These are phyloP conservation scores for Allobates femoralis DNA, from an alignment of 2,797 vertebrate species.

Conservation along the genomic window DNA sequence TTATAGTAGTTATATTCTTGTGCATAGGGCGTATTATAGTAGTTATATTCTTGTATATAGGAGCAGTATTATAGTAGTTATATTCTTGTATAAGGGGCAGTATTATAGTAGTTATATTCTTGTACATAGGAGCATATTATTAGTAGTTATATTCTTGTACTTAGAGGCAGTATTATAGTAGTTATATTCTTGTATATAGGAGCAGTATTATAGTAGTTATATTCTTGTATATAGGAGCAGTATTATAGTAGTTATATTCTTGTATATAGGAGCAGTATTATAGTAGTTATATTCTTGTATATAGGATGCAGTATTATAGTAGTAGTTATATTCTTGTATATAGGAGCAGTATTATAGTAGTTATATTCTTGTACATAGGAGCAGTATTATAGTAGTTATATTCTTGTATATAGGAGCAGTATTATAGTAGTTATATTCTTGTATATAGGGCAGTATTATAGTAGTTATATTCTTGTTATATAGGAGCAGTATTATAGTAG, in stretches of 20 bases:
- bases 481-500: too few relatives aligned
- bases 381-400: too few relatives aligned
- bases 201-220: constrained; percentile 5
- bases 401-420: too few relatives aligned
- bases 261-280: constrained; percentile 5
- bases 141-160: too few relatives aligned
- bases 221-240: constrained; percentile 1
- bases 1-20: constrained; percentile 4
- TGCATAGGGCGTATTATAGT: too few relatives aligned
- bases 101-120: too few relatives aligned
- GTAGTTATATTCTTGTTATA: too few relatives aligned
- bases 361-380: constrained; percentile 9
- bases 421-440: too few relatives aligned
- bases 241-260: constrained; percentile 14
- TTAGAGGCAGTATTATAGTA: background rate
- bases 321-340: constrained; percentile 9
- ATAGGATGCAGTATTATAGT: background rate
- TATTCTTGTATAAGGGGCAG: constrained; percentile 1
- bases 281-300: constrained; percentile 5
- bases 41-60: background rate
- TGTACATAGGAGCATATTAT: too few relatives aligned
- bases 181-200: background rate
- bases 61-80: constrained; percentile 6
- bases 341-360: background rate
- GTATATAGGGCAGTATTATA: too few relatives aligned